Conservation (phyloP, 2,113 vertebrate species). For the Hydrochoerus hydrochaeris region DNA sequence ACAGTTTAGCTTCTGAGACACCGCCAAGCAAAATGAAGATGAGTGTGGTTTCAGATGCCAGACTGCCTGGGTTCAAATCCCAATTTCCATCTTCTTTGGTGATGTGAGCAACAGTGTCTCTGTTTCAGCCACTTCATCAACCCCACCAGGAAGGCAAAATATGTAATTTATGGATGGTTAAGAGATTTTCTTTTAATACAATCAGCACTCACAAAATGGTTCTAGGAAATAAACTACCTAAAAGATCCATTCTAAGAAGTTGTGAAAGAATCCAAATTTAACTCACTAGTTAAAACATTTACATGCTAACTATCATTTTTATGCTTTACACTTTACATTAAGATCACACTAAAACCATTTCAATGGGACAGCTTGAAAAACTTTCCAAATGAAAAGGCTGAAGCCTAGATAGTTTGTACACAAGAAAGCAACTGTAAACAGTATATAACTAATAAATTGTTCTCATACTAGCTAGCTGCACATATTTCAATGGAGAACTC, state of each 20-base stretch:
- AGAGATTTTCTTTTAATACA: slow-evolving; percentile 39
- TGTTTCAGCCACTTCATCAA: not conserved
- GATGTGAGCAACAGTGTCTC: not conserved
- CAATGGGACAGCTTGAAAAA: slow-evolving; percentile 58
- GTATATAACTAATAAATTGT: slow-evolving; percentile 26
- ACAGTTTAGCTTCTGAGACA: not conserved
- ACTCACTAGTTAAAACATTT: slow-evolving; percentile 20
- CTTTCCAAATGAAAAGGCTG: slow-evolving; percentile 42
- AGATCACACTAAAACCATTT: slow-evolving; percentile 48
- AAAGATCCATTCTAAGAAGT: slow-evolving; percentile 9
- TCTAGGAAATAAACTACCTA: slow-evolving; percentile 12
- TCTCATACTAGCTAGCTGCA: not conserved
- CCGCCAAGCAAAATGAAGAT: not conserved
- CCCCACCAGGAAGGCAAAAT: slow-evolving; percentile 18
- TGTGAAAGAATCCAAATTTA: not conserved
- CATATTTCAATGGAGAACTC: slow-evolving; percentile 55
- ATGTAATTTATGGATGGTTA: slow-evolving; percentile 22
- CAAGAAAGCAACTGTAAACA: slow-evolving; percentile 41
- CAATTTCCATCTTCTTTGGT: not conserved
- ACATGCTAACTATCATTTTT: slow-evolving; percentile 38
- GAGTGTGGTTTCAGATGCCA: not conserved
- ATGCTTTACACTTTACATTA: slow-evolving; percentile 6
- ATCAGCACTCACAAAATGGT: not conserved
- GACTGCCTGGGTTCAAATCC: not conserved
- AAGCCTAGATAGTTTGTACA: not conserved